A percentile compares a stretch with the other conserved stretches of the same genome.
phyloP scores from a whole-genome alignment of 2,113 vertebrate genomes.

The Coturnix japonica region DNA sequence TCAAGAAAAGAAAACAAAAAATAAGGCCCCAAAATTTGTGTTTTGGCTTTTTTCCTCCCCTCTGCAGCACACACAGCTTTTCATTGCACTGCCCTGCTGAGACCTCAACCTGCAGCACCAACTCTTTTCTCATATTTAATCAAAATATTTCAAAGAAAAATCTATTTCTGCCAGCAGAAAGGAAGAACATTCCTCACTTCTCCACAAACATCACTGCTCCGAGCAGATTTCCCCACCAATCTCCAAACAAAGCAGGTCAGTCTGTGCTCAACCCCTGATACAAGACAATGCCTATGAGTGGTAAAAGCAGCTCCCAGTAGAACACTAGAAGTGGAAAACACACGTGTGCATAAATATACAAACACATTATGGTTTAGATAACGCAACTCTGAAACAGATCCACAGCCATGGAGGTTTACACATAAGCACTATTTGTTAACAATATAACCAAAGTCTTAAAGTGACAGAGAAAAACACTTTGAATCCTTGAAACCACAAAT shows the following conservation, averaged over 20 bases:
- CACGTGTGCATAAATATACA: background rate
- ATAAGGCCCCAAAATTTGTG: background rate
- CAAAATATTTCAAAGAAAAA: background rate
- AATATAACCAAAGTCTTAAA: background rate
- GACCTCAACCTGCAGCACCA: background rate
- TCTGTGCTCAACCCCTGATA: background rate
- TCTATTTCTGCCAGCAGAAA: fast-evolving
- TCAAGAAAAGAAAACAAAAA: background rate
- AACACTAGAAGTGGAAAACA: fast-evolving
- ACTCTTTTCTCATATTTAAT: background rate
- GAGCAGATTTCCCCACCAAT: background rate
- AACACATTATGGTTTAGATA: fast-evolving
- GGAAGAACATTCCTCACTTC: background rate
- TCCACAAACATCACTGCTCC: background rate
- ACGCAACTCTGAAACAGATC: background rate
- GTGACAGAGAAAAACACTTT: background rate
- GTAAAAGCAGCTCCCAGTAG: fast-evolving
- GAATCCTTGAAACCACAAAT: no score
- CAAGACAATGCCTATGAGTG: fast-evolving
- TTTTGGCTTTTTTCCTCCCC: background rate
- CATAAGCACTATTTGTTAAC: no score
- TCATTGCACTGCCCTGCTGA: background rate
- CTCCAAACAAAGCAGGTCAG: background rate
- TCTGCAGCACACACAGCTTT: background rate
- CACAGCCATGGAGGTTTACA: background rate